Evolutionary conservation across 1,140 invertebrate species (phyloP), one percentile per base, ranked within the genome.

Genomic region (Drosophila varians): DNA sequence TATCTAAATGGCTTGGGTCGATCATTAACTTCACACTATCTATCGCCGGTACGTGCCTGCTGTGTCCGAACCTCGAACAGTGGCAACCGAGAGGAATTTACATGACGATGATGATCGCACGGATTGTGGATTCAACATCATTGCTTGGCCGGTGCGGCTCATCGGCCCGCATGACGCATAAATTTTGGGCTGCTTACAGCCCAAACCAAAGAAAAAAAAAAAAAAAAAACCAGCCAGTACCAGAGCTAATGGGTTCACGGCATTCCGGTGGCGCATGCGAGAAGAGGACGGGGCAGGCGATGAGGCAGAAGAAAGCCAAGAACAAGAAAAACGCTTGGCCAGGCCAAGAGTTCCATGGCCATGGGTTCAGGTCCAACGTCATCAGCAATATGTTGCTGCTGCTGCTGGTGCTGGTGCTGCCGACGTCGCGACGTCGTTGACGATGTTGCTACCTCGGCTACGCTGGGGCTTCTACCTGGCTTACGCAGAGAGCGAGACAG

Each of bases 381-480:
- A 79, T 79, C 76, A 62, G 77, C 72, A 80, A 79, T 80, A 83
- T 83, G 77, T 82, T 80, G 77, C 60, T 55, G 54, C 38, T 38
- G 36, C 12, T 38, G 61, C 64, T 42, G 76, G 73, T 80, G 77
- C 55, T 51, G 51, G 16, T 42, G 38, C 8, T 2, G 61, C 71
- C 71, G 62, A 49, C 64, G 57, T 54, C 52, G 75, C 56, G 58
- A 51, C 61, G 71, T 70, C 73, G 69, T 62, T 77, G 69, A 53
- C 45, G 83, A 77, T 87, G 79, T 77, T 87, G 82, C 82, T 87
- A 87, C 88, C 77, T 82, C 75, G 80, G 65, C 77, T 90, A 90
- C 89, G 89, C 89, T 75, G 69, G 65, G 61, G 36, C 75, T 73
- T 90, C 89, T 90, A 90, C 89, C 89, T 89, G 89, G 56, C 83